Percentiles rank a stretch among this genome's conserved stretches.
Conservation (phyloP, 1,140 invertebrate species). For the Rhynchophorus ferrugineus region DNA sequence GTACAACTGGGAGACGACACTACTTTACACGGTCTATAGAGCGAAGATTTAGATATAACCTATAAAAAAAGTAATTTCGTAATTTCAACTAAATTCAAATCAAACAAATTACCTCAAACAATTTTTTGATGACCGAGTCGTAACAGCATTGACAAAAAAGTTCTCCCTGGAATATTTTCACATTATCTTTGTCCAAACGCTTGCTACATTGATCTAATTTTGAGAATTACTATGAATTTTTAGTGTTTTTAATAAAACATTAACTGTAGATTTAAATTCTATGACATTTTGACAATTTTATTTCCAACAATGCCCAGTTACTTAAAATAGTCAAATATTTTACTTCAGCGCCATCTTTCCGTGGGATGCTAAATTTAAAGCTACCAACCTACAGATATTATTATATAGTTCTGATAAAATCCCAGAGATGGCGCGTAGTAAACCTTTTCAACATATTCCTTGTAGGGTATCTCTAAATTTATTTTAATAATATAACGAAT, state of each 20-base stretch:
- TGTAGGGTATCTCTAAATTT: too few species aligned
- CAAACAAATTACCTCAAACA: constrained; percentile 16
- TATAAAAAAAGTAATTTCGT: constrained; percentile 12
- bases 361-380: too few species aligned
- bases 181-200: constrained; percentile 35
- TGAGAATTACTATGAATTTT: constrained; percentile 1
- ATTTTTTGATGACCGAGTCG: constrained; percentile 13
- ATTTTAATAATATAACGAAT: too few species aligned
- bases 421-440: too few species aligned
- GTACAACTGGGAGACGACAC: constrained; percentile 26
- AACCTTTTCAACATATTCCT: too few species aligned
- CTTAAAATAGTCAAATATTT: too few species aligned
- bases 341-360: too few species aligned
- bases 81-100: constrained; percentile 1
- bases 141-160: constrained; percentile 37
- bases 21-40: constrained; percentile 21
- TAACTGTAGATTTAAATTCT: too few species aligned
- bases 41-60: constrained; percentile 15
- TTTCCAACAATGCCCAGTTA: too few species aligned
- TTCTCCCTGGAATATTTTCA: constrained; percentile 37
- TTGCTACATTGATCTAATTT: constrained; percentile 37
- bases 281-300: too few species aligned
- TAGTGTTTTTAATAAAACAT: neutral
- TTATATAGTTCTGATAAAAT: too few species aligned
- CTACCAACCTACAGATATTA: too few species aligned